Evolutionary conservation across 2,888 invertebrate species (phyloP).

Genomic region (Ethmia dodecea): DNA sequence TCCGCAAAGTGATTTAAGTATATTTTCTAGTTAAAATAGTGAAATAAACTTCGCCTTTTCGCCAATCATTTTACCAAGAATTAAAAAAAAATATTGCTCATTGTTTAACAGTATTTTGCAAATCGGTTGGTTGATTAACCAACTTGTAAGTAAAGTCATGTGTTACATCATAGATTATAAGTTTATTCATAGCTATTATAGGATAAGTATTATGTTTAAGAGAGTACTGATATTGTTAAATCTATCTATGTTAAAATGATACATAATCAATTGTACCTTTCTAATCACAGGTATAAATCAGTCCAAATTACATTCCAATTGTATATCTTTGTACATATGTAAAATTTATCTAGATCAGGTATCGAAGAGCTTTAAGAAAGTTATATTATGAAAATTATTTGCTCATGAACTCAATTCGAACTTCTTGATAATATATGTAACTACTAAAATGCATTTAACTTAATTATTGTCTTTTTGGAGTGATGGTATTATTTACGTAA

Average conservation of each 20-base stretch:
- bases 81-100: conserved; percentile 59
- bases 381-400: conserved; percentile 57
- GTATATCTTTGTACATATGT: conserved; percentile 62
- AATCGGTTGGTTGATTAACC: conserved; percentile 52
- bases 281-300: conserved; percentile 53
- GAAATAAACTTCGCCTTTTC: no score
- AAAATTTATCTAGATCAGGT: conserved; percentile 45
- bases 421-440: conserved; percentile 27
- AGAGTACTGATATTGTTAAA: conserved; percentile 70
- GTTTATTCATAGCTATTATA: conserved; percentile 15
- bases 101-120: conserved; percentile 54
- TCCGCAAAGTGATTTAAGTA: no score
- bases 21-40: no score
- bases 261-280: conserved; percentile 42
- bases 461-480: conserved; percentile 29
- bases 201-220: conserved; percentile 40
- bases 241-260: conserved; percentile 44
- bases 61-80: no score
- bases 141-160: conserved; percentile 42
- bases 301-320: conserved; percentile 74
- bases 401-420: conserved; percentile 54
- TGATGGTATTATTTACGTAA: neutral
- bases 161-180: conserved; percentile 19
- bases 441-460: conserved; percentile 58
- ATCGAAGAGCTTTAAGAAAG: conserved; percentile 65